These are phyloP conservation scores for Disparrhopalites patrizii DNA, from an alignment of 2,888 invertebrate genomes.

Conservation along the genomic window DNA sequence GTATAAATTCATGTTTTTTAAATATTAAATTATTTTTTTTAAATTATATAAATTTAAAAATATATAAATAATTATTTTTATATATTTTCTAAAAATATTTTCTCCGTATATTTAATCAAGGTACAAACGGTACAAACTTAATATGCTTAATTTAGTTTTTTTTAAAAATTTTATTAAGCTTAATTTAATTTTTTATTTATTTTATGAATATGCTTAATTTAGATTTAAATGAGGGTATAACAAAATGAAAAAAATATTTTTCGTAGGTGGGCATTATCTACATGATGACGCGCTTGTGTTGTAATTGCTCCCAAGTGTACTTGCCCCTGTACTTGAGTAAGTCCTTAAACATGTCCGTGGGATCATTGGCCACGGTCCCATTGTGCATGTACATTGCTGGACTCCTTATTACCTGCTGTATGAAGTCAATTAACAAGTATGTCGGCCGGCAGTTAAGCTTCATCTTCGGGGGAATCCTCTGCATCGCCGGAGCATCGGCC, in stretches of 20 bases:
- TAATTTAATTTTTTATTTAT: no score
- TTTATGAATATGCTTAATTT: no score
- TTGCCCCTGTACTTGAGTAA: slow-evolving; percentile 80
- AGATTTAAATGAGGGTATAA: no score
- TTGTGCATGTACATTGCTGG: slow-evolving; percentile 77
- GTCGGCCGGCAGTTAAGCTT: slow-evolving; percentile 65
- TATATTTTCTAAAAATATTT: no score
- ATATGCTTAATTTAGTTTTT: no score
- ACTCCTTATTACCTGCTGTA: slow-evolving; percentile 67
- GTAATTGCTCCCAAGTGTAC: slow-evolving; percentile 80
- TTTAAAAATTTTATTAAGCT: no score
- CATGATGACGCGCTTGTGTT: slow-evolving; percentile 80
- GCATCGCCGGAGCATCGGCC: slow-evolving; percentile 65
- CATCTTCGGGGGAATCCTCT: slow-evolving; percentile 61
- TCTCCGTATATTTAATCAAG: no score
- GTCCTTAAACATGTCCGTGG: slow-evolving; percentile 67
- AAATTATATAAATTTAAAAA: no score
- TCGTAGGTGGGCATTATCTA: slow-evolving; percentile 79
- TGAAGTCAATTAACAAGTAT: slow-evolving; percentile 64
- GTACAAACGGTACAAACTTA: no score
- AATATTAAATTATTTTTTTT: no score
- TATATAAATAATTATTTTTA: no score
- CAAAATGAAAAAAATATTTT: no score
- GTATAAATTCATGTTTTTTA: slow-evolving; percentile 27
- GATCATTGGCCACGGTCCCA: slow-evolving; percentile 73